These are phyloP conservation scores for Archivesica marissinica DNA, from an alignment of 1,140 invertebrate species.

Conservation along the genomic window DNA sequence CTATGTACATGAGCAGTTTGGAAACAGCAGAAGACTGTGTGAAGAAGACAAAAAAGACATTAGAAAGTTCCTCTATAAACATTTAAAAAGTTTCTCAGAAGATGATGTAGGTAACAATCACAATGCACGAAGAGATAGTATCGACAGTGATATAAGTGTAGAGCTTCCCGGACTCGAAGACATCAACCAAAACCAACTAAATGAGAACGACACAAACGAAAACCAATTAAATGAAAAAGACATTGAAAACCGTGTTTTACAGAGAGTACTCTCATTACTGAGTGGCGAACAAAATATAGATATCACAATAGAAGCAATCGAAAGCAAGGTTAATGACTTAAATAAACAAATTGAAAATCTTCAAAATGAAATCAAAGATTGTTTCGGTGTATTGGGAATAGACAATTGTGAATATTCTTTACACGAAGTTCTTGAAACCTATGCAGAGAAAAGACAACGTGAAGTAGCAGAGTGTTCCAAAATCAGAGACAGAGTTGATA, in stretches of 20 bases:
- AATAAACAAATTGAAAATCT: constrained; percentile 31
- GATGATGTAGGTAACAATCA: not conserved
- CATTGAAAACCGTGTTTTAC: not conserved
- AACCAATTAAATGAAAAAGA: not conserved
- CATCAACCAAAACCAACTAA: not conserved
- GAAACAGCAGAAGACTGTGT: constrained; percentile 49
- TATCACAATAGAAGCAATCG: constrained; percentile 47
- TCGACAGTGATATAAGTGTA: constrained; percentile 37
- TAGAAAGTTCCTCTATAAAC: constrained; percentile 46
- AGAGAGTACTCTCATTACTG: constrained; percentile 5
- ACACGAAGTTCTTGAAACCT: constrained; percentile 38
- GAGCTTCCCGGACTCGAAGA: not conserved
- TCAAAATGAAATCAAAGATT: constrained; percentile 28
- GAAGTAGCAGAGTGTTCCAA: constrained; percentile 21
- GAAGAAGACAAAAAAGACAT: constrained; percentile 59
- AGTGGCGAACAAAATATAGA: not conserved
- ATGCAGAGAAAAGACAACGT: constrained; percentile 28
- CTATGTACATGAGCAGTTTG: constrained; percentile 55
- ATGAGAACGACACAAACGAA: not conserved
- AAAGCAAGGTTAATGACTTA: constrained; percentile 19
- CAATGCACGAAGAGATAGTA: not conserved
- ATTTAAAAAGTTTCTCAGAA: constrained; percentile 9
- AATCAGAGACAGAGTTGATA: constrained; percentile 13
- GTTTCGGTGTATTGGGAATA: constrained; percentile 35
- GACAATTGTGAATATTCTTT: constrained; percentile 42